Base-by-base conservation (phyloP, 1,140 invertebrate genomes). In the Drosophila auraria region DNA sequence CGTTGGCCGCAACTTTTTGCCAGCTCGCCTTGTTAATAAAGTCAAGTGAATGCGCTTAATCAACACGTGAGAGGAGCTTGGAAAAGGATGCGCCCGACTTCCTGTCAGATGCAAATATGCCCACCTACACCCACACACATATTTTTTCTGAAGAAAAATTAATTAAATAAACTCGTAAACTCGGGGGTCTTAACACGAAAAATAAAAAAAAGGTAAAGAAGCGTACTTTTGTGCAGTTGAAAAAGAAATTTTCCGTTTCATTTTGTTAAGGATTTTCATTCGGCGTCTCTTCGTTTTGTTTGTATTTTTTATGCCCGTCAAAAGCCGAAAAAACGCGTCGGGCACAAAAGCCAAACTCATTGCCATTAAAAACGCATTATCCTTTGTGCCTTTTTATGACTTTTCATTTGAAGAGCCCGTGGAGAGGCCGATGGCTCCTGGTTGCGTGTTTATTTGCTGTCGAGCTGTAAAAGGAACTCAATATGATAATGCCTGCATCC, bases 311-410 rank as follows among this genome's bases (percentile, higher is more conserved):
- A 50, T 60, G 25, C 68, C 54, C 68, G 63, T 64, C 66, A 81
- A 80, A 72, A 83, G 80, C 62, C 53, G 50, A 69, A 83, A 87
- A 87, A 80, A 80, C 54, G 56, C 47, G 63, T 20, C 59, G 70
- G 51, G 78, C 68, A 79, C 78, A 90, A 90, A 90, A 89, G 86
- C 86, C 86, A 79, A 89, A 80, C 82, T 89, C 86, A 66, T 89
- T 90, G 86, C 84, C 84, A 89, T 89, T 89, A 89, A 89, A 89
- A 90, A 90, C 84, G 82, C 84, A 89, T 89, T 89, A 89, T 89
- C 86, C 84, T 86, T 84, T 89, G 84, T 89, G 86, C 82, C 70
- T 57, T 87, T 89, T 89, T 89, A 89, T 89, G 83, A 84, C 82
- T 89, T 89, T 89, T 84, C 73, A 86, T 89, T 90, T 90, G 78